Evolutionary conservation across 2,797 vertebrate genomes (phyloP).

Genomic region (Clamator glandarius): DNA sequence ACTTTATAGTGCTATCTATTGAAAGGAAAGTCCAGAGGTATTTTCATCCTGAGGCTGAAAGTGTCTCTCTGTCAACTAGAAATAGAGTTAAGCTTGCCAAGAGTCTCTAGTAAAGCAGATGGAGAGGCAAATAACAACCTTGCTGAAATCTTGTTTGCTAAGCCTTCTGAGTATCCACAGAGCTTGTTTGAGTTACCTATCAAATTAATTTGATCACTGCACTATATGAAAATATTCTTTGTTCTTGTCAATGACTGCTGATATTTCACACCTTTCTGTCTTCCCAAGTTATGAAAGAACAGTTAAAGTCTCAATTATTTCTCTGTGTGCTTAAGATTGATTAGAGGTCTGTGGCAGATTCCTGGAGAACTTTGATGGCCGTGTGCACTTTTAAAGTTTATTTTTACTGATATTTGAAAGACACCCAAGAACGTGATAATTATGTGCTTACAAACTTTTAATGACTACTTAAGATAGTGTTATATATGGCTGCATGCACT

Average conservation of each 20-base stretch:
- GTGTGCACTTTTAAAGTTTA: background rate
- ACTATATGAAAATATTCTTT: background rate
- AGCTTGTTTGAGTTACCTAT: background rate
- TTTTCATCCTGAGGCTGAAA: conserved; percentile 48
- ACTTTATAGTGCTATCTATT: background rate
- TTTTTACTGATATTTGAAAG: background rate
- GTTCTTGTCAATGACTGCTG: background rate
- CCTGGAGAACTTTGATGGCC: background rate
- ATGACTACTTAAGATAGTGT: background rate
- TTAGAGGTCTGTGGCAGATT: background rate
- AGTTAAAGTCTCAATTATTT: conserved; percentile 1
- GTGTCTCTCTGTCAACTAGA: conserved; percentile 47
- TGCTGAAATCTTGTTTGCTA: conserved; percentile 49
- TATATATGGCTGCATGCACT: background rate
- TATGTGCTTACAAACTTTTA: background rate
- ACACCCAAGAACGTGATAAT: background rate
- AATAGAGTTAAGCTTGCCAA: conserved; percentile 46
- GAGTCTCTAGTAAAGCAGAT: conserved; percentile 43
- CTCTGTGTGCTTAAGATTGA: background rate
- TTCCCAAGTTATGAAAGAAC: background rate
- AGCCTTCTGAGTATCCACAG: background rate
- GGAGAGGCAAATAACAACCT: conserved; percentile 12
- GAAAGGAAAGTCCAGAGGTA: conserved; percentile 11
- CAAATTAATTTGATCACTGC: background rate
- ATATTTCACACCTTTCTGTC: background rate